Percentiles rank a stretch among this genome's conserved stretches.
Conservation (phyloP, 2,888 invertebrate genomes). For the Exephanes ischioxanthus region DNA sequence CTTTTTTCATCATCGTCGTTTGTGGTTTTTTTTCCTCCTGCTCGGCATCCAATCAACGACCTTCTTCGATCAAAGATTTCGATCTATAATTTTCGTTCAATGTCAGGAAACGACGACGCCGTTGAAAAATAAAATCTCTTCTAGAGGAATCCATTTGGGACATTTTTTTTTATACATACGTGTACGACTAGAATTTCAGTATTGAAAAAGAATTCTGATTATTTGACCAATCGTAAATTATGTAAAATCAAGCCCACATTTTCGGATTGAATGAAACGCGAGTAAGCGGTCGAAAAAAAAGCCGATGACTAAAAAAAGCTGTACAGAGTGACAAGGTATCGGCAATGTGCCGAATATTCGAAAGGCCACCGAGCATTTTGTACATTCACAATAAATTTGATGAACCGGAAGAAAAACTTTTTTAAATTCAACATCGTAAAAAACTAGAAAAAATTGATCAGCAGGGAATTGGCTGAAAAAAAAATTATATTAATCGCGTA, state of each 20-base stretch:
- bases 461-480: neutral
- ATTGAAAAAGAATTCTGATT: neutral
- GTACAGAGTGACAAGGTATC: constrained; percentile 1
- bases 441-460: neutral
- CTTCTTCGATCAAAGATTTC: neutral
- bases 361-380: constrained; percentile 45
- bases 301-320: neutral
- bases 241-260: neutral
- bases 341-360: constrained; percentile 27
- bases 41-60: neutral
- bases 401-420: constrained; percentile 18
- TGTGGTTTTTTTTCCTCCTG: neutral
- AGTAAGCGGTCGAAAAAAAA: neutral
- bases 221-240: neutral
- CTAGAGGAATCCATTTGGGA: neutral
- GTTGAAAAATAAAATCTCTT: neutral
- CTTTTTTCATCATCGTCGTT: constrained; percentile 22
- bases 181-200: neutral
- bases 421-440: neutral
- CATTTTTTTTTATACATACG: neutral
- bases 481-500: neutral
- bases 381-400: constrained; percentile 50
- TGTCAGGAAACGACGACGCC: neutral
- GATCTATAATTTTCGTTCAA: neutral
- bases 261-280: neutral